Evolutionary conservation across 2,888 invertebrate genomes (phyloP).

Genomic region (Saturnia japonica): DNA sequence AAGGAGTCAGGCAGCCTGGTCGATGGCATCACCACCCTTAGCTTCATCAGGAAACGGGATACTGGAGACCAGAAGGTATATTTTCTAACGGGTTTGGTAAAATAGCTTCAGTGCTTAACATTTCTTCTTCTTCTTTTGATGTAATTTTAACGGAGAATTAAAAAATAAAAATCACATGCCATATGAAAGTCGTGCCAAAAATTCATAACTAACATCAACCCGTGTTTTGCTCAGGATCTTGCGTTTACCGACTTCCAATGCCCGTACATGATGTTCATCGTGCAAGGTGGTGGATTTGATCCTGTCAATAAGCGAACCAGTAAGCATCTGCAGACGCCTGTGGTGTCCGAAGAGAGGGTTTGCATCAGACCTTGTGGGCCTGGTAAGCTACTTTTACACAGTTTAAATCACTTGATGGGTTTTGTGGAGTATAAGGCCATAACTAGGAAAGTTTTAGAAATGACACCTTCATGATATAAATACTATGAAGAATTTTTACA

Average conservation of each 20-base stretch:
- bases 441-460: too few relatives aligned
- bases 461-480: too few relatives aligned
- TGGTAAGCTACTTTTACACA: constrained; percentile 64
- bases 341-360: constrained; percentile 87
- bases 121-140: too few relatives aligned
- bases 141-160: too few relatives aligned
- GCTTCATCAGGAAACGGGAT: constrained; percentile 89
- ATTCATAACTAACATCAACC: not conserved
- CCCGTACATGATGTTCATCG: constrained; percentile 93
- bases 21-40: constrained; percentile 89
- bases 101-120: too few relatives aligned
- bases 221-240: constrained; percentile 81
- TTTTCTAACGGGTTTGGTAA: too few relatives aligned
- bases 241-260: constrained; percentile 92
- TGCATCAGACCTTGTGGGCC: constrained; percentile 92
- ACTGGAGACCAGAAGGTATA: constrained; percentile 84
- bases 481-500: too few relatives aligned
- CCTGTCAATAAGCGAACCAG: constrained; percentile 92
- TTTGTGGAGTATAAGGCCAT: too few relatives aligned
- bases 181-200: too few relatives aligned
- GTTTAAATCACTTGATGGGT: not conserved
- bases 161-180: too few relatives aligned
- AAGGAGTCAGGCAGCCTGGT: constrained; percentile 86
- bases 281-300: constrained; percentile 91
- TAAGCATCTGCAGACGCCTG: constrained; percentile 88